Base-by-base conservation (phyloP, 2,113 vertebrate species). In the Oreochromis tanganicae region DNA sequence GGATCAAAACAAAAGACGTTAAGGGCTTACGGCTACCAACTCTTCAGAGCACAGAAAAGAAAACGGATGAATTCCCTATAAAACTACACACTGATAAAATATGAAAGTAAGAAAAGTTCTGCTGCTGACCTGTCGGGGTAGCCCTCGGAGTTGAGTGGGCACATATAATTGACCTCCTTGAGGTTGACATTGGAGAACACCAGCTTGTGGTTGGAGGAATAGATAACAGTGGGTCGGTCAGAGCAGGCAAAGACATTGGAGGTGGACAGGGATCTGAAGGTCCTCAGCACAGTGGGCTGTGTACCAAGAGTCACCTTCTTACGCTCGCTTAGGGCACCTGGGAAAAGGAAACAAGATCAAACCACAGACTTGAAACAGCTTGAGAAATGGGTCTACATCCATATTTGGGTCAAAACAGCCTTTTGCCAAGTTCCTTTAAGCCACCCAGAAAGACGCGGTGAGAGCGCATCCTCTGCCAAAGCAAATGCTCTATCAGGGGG, bases 151-250 rank as follows among this genome's bases (percentile, higher is more conserved):
- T 99, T 99, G 91, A 99, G 98, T 1, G 99, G 99, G 91, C 99
- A 99, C 99, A 99, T 99, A 91, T 99, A 99, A 95, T 99, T 99
- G 94, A 99, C 99, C 89, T 99, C 99, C 94, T 99, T 99, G 87
- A 99, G 98, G 96, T 99, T 99, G 95, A 99, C 99, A 0, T 99
- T 99, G 91, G 98, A 99, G 96, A 99, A 99, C 82, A 99, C 99
- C 89, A 99, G 95, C 87, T 99, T 99, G 97, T 99, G 99, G 95
- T 99, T 99, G 94, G 98, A 99, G 94, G 98, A 99, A 92, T 99
- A 99, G 96, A 99, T 99, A 96, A 99, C 99, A 0, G 99, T 99
- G 87, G 99, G 99, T 8, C 99, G 97, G 96, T 99, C 99, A 0
- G 99, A 99, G 95, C 99, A 99, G 80, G 99, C 98, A 2, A 99